Evolutionary conservation across 2,888 invertebrate genomes (phyloP), one percentile per base, ranked within the genome.

Genomic region (Hemistola chrysoprasaria): DNA sequence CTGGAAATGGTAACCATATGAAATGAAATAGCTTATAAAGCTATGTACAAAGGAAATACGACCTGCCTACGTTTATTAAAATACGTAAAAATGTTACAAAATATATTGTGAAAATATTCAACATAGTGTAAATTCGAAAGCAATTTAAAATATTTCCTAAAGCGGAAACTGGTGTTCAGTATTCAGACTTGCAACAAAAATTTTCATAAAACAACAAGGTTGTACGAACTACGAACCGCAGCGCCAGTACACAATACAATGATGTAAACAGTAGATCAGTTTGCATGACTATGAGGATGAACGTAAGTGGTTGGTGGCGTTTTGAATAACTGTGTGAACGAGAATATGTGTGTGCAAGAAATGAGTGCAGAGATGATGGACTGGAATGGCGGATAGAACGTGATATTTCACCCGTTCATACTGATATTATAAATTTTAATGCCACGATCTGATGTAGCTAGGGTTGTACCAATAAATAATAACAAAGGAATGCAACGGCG

Each of bases 381-480:
- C n/a, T n/a, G n/a, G n/a, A n/a, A n/a, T n/a, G n/a, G n/a, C n/a
- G n/a, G n/a, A n/a, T n/a, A n/a, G n/a, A n/a, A n/a, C n/a, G n/a
- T n/a, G n/a, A n/a, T n/a, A n/a, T n/a, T n/a, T n/a, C n/a, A n/a
- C n/a, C n/a, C n/a, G n/a, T n/a, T n/a, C n/a, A n/a, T 16, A 3
- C 16, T 16, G 16, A 16, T 16, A 4, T 16, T 3, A n/a, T 23
- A 3, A 9, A 24, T 8, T 23, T 16, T 11, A 5, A 21, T 7
- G 20, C 26, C 16, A 7, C 22, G 22, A 11, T 38, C 22, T 29
- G 9, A 24, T 8, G 37, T 26, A 22, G 43, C 38, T 22, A 41
- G 40, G 36, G 22, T 62, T 48, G 56, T 50, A 56, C 64, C 67
- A 58, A 71, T 76, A 75, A 71, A 77, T 74, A 71, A 71, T 72